These are phyloP conservation scores for Chydorus sphaericus DNA, from an alignment of 2,888 invertebrate species.

Conservation along the genomic window DNA sequence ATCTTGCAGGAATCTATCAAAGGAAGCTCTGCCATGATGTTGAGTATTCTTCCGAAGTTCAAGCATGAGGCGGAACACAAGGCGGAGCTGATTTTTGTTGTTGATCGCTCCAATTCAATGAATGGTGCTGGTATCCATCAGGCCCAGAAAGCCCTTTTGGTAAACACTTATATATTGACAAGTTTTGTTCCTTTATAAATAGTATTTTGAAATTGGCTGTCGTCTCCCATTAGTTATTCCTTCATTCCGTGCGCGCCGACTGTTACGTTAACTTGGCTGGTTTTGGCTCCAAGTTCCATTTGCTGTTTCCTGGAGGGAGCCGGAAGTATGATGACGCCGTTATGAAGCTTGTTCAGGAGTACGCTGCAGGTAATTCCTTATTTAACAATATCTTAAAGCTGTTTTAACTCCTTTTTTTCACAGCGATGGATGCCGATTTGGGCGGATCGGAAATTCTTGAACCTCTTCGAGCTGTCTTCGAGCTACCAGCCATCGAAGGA, in stretches of 20 bases:
- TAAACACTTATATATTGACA: no score
- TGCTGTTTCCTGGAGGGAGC: slow-evolving; percentile 24
- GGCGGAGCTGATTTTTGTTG: slow-evolving; percentile 25
- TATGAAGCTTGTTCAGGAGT: slow-evolving; percentile 20
- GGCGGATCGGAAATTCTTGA: slow-evolving; percentile 26
- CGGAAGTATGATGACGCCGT: slow-evolving; percentile 22
- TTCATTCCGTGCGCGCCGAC: slow-evolving; percentile 26
- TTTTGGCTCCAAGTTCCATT: slow-evolving; percentile 26
- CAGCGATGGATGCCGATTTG: slow-evolving; percentile 23
- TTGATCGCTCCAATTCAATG: slow-evolving; percentile 32
- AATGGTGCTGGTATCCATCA: slow-evolving; percentile 22
- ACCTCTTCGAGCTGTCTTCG: slow-evolving; percentile 23
- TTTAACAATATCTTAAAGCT: no score
- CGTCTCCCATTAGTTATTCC: slow-evolving; percentile 22
- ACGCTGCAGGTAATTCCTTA: slow-evolving; percentile 9
- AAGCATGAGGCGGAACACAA: slow-evolving; percentile 21
- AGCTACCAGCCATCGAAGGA: slow-evolving; percentile 18
- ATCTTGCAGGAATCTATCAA: no score
- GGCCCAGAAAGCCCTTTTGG: slow-evolving; percentile 24
- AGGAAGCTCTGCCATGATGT: no score
- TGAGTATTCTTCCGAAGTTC: slow-evolving; percentile 32
- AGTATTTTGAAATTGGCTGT: background rate
- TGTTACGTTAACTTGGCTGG: slow-evolving; percentile 29
- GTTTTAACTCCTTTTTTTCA: no score
- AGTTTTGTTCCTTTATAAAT: background rate